Conservation (phyloP, 1,140 invertebrate species). For the Scaptomyza pallida region DNA sequence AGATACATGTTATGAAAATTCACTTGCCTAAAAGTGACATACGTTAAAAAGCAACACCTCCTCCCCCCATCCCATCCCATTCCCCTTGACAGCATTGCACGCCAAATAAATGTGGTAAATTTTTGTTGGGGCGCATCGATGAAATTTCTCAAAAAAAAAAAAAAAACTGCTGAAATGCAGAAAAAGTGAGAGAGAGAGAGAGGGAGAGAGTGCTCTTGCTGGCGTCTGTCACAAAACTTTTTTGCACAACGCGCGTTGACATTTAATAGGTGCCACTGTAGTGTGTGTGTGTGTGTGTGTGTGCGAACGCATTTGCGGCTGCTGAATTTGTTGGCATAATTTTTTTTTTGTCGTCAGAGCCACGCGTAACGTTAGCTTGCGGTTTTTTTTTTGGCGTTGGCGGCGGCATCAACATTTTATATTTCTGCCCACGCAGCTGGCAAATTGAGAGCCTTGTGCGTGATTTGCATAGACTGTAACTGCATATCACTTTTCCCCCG, state of each 20-base stretch:
- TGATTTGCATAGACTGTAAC: constrained; percentile 45
- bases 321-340: constrained; percentile 53
- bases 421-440: constrained; percentile 43
- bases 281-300: constrained; percentile 10
- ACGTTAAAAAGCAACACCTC: not conserved
- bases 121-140: constrained; percentile 42
- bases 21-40: not conserved
- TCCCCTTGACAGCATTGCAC: not conserved
- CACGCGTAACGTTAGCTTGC: no score
- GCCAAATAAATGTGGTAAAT: constrained; percentile 17
- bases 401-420: constrained; percentile 34
- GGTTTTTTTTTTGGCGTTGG: constrained; percentile 39
- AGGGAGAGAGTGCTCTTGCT: constrained; percentile 5
- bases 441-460: constrained; percentile 43
- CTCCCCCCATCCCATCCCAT: no score
- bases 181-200: not conserved
- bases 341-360: constrained; percentile 30
- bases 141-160: constrained; percentile 3
- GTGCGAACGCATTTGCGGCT: constrained; percentile 30
- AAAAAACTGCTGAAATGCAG: not conserved
- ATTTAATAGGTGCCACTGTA: constrained; percentile 47
- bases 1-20: constrained; percentile 57
- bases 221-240: constrained; percentile 34
- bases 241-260: constrained; percentile 33
- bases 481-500: not conserved